These are phyloP conservation scores for Scophthalmus maximus DNA, from an alignment of 2,113 vertebrate species.

Conservation along the genomic window DNA sequence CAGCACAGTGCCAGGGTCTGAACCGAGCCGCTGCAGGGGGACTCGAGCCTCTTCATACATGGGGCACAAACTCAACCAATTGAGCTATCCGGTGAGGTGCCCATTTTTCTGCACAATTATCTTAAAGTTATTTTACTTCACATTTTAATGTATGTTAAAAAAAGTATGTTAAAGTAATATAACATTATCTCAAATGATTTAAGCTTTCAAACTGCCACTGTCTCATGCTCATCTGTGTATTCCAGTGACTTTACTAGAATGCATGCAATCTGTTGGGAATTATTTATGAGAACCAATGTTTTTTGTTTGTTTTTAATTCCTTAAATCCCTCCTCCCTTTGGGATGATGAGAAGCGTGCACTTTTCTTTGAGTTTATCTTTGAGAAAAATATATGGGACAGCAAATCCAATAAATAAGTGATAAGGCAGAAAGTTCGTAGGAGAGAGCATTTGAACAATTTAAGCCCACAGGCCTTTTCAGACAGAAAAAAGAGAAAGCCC, in stretches of 20 bases:
- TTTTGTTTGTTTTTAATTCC: constrained; percentile 55
- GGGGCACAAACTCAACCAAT: no score
- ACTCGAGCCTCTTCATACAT: no score
- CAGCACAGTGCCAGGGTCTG: no score
- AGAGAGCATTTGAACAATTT: constrained; percentile 76
- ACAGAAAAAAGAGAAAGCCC: constrained; percentile 29
- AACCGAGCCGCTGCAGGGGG: no score
- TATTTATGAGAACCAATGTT: constrained; percentile 67
- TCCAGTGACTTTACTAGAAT: constrained; percentile 45
- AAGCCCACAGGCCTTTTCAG: constrained; percentile 73
- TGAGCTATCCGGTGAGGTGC: no score
- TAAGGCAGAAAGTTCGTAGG: constrained; percentile 73
- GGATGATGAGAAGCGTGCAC: constrained; percentile 65
- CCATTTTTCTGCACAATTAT: constrained; percentile 5
- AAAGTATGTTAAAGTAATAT: no score
- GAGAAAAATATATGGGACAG: constrained; percentile 75
- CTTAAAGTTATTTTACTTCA: neutral
- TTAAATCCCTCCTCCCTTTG: constrained; percentile 52
- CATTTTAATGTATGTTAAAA: neutral
- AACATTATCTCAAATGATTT: neutral
- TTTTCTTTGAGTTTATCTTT: constrained; percentile 73
- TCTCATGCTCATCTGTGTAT: constrained; percentile 4
- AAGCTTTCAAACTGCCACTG: constrained; percentile 30
- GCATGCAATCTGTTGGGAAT: constrained; percentile 44
- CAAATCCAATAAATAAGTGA: constrained; percentile 81